Base-by-base conservation (phyloP, 2,113 vertebrate genomes). In the Apteryx owenii region DNA sequence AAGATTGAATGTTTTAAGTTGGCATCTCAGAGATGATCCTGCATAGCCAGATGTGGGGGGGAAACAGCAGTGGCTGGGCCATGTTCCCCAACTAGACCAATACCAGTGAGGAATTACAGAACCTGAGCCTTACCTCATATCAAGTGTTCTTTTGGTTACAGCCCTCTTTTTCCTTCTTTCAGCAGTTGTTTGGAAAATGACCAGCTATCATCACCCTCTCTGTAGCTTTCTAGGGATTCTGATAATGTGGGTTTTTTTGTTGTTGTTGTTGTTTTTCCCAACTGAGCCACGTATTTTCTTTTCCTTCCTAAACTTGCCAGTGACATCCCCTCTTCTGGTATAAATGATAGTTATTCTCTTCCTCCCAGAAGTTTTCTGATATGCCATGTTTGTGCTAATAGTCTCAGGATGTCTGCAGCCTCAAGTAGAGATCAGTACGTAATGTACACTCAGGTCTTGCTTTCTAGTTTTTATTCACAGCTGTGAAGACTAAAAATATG, bases 401-500 rank as follows among this genome's bases (percentile, higher is more conserved):
- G 16, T 25, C 12, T 31, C 16, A 11, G 40, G 18, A 16, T 69
- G 62, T 60, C 28, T 56, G 58, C 42, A 42, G 9, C 42, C 48
- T 46, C 9, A 2, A 42, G n/a, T 61, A 17, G 40, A 58, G 31
- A 23, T 85, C 66, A 69, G 42, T 60, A 18, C 4, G 0, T 46
- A 33, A 6, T 40, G 29, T 71, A 56, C 31, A 7, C 17, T 5
- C 16, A n/a, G 15, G 31, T 53, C 13, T 2, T 20, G 0, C 20
- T 79, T 58, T 3, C 5, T 26, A 31, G 22, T 38, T 80, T 61
- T 23, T 33, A 13, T 20, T 48, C 40, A 14, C 28, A 38, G 0
- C 0, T 6, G 1, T 25, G 31, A 68, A 46, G n/a, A 12, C 48
- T 65, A 8, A 56, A 85, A 88, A 46, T 13, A 18, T 0, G 0